phyloP scores from a whole-genome alignment of 2,888 invertebrate genomes.

The Chrysodeixis includens region DNA sequence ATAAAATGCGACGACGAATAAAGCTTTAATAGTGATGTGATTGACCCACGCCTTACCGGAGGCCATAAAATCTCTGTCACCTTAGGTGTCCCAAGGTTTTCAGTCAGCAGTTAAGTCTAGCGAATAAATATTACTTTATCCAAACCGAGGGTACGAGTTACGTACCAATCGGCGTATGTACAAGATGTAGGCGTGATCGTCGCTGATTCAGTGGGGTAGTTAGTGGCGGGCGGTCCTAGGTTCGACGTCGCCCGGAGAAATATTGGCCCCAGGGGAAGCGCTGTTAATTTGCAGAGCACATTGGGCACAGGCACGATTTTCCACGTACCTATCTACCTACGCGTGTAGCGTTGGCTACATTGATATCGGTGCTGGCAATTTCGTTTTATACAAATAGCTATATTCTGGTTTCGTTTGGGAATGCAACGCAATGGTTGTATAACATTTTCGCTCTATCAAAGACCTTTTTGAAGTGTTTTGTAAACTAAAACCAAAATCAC shows the following conservation, averaged over 20 bases:
- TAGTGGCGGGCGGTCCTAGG: constrained; percentile 86
- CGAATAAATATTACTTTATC: constrained; percentile 83
- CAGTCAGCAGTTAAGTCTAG: constrained; percentile 79
- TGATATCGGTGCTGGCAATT: constrained; percentile 70
- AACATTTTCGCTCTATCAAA: neutral
- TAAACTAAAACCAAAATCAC: too few species aligned
- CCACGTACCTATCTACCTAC: constrained; percentile 74
- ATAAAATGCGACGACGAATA: constrained; percentile 32
- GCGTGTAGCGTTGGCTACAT: constrained; percentile 58
- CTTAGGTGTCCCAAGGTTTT: constrained; percentile 67
- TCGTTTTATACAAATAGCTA: constrained; percentile 58
- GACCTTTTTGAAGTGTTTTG: too few species aligned
- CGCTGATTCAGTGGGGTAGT: constrained; percentile 89
- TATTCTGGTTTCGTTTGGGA: constrained; percentile 8
- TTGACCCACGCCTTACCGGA: constrained; percentile 48
- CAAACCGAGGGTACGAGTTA: constrained; percentile 79
- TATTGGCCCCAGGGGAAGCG: constrained; percentile 86
- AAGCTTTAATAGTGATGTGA: constrained; percentile 45
- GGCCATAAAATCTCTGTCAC: constrained; percentile 60
- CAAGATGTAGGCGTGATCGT: constrained; percentile 89
- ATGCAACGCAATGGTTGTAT: neutral
- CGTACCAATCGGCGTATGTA: constrained; percentile 87
- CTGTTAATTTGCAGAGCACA: constrained; percentile 87
- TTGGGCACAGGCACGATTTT: constrained; percentile 82
- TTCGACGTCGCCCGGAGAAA: constrained; percentile 86